A percentile compares a stretch with the other conserved stretches of the same genome.
Evolutionary conservation across 2,888 invertebrate species (phyloP).

Genomic region (Temnothorax rugatulus): DNA sequence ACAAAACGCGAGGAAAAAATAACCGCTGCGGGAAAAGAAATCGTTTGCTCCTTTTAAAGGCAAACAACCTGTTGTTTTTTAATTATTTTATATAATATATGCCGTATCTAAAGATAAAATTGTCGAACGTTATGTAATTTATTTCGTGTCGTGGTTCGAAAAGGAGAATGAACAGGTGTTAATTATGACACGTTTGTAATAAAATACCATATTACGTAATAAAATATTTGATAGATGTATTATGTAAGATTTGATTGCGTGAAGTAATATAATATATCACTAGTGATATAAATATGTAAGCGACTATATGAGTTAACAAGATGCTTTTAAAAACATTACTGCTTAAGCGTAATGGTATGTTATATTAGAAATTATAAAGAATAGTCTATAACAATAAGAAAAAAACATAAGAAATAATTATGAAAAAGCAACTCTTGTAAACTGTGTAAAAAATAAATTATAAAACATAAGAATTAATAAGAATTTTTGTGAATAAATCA

Average conservation of each 20-base stretch:
- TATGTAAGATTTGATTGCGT: slow-evolving; percentile 33
- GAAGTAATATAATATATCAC: not conserved
- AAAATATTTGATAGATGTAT: slow-evolving; percentile 35
- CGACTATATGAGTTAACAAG: not conserved
- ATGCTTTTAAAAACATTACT: not conserved
- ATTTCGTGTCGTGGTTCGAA: not conserved
- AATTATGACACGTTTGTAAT: slow-evolving; percentile 22
- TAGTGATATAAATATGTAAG: not conserved
- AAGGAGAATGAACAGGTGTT: slow-evolving; percentile 12
- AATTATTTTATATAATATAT: slow-evolving; percentile 3
- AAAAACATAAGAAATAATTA: not conserved
- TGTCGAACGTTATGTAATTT: slow-evolving; percentile 26
- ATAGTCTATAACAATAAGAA: not conserved
- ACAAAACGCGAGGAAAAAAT: not conserved
- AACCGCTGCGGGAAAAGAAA: not conserved
- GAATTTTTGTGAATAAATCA: not conserved
- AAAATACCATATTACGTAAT: slow-evolving; percentile 28
- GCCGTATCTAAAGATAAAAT: not conserved
- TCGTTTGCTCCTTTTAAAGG: not conserved
- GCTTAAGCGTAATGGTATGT: not conserved
- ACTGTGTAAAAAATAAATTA: not conserved
- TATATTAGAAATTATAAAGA: not conserved
- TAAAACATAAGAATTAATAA: not conserved
- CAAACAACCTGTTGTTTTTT: not conserved
- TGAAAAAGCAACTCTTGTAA: not conserved